Evolutionary conservation across 2,113 vertebrate genomes (phyloP).

Genomic region (Daphoenositta chrysoptera): DNA sequence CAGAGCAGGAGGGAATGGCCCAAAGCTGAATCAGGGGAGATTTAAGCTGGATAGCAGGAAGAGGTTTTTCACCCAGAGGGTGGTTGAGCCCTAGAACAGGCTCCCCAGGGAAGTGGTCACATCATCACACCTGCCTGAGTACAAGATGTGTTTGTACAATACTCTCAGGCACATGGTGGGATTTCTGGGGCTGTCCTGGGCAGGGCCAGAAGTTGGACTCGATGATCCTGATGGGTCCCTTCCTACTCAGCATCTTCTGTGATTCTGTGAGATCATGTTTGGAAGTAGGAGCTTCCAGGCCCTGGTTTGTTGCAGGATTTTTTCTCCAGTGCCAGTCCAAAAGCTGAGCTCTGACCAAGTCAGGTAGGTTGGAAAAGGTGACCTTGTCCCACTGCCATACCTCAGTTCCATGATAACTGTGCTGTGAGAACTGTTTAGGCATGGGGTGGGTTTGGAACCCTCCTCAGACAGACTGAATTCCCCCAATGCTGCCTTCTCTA

Average conservation of each 20-base stretch:
- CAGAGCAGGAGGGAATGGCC: neutral
- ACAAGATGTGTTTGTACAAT: neutral
- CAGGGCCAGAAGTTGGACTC: neutral
- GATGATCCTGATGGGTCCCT: neutral
- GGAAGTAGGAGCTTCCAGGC: neutral
- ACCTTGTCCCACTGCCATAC: neutral
- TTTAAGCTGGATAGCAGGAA: neutral
- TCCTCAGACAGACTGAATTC: neutral
- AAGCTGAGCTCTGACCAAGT: neutral
- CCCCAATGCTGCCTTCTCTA: neutral
- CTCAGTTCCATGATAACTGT: neutral
- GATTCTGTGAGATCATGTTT: neutral
- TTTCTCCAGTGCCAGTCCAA: neutral
- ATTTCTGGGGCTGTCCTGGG: neutral
- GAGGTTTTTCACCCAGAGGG: neutral
- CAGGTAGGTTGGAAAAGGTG: neutral
- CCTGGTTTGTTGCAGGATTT: neutral
- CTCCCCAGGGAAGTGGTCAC: neutral
- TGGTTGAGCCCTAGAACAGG: neutral
- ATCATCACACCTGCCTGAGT: neutral
- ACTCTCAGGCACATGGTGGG: neutral
- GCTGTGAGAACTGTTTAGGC: neutral
- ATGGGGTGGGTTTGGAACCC: neutral
- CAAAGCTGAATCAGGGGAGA: neutral
- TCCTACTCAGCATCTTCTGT: neutral